phyloP scores from a whole-genome alignment of 2,113 vertebrate genomes.

The Pao palembangensis region DNA sequence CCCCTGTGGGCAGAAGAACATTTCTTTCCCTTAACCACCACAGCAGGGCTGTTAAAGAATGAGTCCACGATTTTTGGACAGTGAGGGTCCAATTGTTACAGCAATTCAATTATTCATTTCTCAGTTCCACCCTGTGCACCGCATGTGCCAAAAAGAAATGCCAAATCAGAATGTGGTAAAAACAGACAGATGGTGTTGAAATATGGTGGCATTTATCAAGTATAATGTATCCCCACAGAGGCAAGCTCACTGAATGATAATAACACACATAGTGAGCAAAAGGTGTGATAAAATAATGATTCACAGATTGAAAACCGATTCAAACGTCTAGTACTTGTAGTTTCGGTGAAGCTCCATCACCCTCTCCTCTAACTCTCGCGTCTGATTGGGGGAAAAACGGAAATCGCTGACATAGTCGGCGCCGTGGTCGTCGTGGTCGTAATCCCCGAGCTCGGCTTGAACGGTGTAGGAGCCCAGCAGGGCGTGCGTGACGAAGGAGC shows the following conservation, averaged over 20 bases:
- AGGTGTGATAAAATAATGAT: neutral
- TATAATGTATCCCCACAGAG: neutral
- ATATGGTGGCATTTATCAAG: conserved; percentile 25
- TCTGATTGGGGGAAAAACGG: conserved; percentile 94
- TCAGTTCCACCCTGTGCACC: conserved; percentile 1
- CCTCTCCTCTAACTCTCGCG: conserved; percentile 92
- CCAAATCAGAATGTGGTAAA: conserved; percentile 18
- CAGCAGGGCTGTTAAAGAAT: conserved; percentile 28
- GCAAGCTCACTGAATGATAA: conserved; percentile 6
- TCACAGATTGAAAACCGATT: conserved; percentile 9
- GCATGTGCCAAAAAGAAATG: conserved; percentile 14
- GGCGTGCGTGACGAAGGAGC: conserved; percentile 96
- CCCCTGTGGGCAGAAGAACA: conserved; percentile 74
- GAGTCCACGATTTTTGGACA: conserved; percentile 18
- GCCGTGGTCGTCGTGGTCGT: conserved; percentile 87
- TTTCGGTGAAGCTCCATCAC: conserved; percentile 97
- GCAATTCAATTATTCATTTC: conserved; percentile 13
- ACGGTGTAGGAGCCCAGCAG: conserved; percentile 93
- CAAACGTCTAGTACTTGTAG: conserved; percentile 79
- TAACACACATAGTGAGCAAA: neutral
- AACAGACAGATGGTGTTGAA: conserved; percentile 28
- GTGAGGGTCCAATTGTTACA: conserved; percentile 10
- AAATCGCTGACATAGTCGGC: conserved; percentile 90
- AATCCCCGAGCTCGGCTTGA: conserved; percentile 94
- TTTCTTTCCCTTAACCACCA: conserved; percentile 33